Percentiles rank a stretch among this genome's conserved stretches.
Conservation (phyloP, 2,888 invertebrate genomes). For the Drosophila mulleri region DNA sequence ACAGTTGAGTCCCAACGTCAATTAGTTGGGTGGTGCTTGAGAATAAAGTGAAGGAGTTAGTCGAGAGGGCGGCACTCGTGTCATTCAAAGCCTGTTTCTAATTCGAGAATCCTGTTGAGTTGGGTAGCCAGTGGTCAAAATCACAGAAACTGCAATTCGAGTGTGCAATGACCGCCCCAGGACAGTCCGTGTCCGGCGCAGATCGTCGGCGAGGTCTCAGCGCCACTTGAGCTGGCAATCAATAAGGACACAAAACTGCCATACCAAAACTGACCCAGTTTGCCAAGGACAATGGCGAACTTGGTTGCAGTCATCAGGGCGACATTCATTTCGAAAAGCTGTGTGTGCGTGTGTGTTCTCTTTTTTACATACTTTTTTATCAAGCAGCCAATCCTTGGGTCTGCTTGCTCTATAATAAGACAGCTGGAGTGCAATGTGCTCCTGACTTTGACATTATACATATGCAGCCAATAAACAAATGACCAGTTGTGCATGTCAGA, state of each 20-base stretch:
- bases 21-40: constrained; percentile 11
- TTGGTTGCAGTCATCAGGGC: constrained; percentile 60
- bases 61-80: constrained; percentile 18
- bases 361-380: constrained; percentile 15
- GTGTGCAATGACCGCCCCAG: constrained; percentile 30
- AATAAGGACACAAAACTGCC: constrained; percentile 65
- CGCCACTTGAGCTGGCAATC: constrained; percentile 56
- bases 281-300: constrained; percentile 65
- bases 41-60: background rate
- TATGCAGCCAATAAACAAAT: constrained; percentile 49
- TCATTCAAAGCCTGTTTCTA: constrained; percentile 28
- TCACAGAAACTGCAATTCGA: constrained; percentile 35
- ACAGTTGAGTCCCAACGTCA: constrained; percentile 27
- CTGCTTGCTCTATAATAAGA: constrained; percentile 20
- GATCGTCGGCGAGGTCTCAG: constrained; percentile 26
- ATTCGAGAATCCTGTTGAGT: constrained; percentile 25
- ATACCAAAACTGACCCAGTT: constrained; percentile 74
- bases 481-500: constrained; percentile 22
- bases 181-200: constrained; percentile 41
- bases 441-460: constrained; percentile 41
- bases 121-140: constrained; percentile 22
- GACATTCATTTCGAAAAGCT: constrained; percentile 32
- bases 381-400: constrained; percentile 17
- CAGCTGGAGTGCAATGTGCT: constrained; percentile 20
- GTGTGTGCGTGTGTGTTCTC: background rate